These are phyloP conservation scores for Cinclus mexicanus DNA, from an alignment of 2,113 vertebrate species.

Conservation along the genomic window DNA sequence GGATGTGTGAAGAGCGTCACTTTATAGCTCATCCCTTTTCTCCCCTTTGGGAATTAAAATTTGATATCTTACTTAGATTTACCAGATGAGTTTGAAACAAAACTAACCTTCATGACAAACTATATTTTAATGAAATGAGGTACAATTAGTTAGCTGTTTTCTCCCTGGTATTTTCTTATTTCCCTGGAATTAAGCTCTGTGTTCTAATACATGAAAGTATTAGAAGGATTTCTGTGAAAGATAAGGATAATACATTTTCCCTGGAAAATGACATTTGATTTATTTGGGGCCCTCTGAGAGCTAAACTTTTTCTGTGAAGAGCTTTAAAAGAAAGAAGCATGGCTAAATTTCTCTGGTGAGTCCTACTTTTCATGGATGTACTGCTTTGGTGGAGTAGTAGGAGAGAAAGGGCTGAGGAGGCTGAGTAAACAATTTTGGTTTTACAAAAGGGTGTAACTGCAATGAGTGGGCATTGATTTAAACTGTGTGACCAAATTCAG, in stretches of 20 bases:
- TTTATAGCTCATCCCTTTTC: neutral
- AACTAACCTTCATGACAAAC: neutral
- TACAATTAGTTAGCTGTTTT: neutral
- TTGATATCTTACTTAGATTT: neutral
- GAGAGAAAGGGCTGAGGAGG: neutral
- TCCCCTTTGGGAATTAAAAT: neutral
- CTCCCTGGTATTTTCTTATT: neutral
- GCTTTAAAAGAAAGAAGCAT: neutral
- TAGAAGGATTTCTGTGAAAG: neutral
- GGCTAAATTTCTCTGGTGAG: neutral
- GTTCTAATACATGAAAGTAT: neutral
- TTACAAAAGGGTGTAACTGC: neutral
- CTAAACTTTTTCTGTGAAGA: neutral
- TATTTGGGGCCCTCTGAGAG: neutral
- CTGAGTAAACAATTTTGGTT: fast-evolving
- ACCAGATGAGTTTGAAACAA: neutral
- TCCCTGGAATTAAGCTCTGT: neutral
- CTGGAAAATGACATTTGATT: neutral
- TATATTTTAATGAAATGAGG: neutral
- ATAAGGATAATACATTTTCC: neutral
- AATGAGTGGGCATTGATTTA: neutral
- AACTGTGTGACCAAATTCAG: neutral
- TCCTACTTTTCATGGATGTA: neutral
- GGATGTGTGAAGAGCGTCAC: neutral
- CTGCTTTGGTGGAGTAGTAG: neutral